Base-by-base conservation (phyloP, 2,888 invertebrate species). In the Leucophenga maculata region DNA sequence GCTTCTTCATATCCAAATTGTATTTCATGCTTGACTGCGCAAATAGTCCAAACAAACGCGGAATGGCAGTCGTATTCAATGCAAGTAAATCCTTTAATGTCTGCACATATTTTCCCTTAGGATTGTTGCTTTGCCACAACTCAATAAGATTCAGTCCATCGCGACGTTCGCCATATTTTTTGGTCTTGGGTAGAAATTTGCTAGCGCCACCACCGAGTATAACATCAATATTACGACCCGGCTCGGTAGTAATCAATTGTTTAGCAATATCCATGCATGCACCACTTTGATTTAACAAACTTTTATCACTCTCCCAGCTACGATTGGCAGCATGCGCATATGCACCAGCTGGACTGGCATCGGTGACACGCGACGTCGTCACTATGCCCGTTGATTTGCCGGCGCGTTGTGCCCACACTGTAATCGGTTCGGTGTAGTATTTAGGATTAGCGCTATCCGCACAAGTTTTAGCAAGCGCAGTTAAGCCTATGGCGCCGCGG, bases 341-440 rank as follows among this genome's bases (percentile, higher is more conserved):
- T 78, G 90, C 87, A 0, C 91, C 92, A 0, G 93, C 92, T 0
- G 95, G 95, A 1, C 94, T 94, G 0, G 95, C 95, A 84, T 95
- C 94, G 0, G 95, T 95, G 0, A 95, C 91, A 9, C 94, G 89
- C 0, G 94, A 93, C 0, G 94, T 95, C 0, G 96, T 96, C 1
- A 95, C 94, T 6, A 93, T 76, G 0, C 93, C 93, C 78, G 90
- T 74, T 0, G 89, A 87, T 82, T 92, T 93, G 0, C 91, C 91
- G 11, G 90, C 90, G 1, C 72, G 71, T 80, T 94, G 90, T 0
- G 94, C 94, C 92, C 93, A 93, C 32, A 91, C 89, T 0, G 92
- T 91, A 16, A 95, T 91, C 0, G 94, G 93, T 0, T 90, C 83
- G 0, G 93, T 91, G 78, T 91, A 92, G 83, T 92, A 93, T 1